Base-by-base conservation (phyloP, 2,888 invertebrate species). In the Chalcosyrphus nemorum region DNA sequence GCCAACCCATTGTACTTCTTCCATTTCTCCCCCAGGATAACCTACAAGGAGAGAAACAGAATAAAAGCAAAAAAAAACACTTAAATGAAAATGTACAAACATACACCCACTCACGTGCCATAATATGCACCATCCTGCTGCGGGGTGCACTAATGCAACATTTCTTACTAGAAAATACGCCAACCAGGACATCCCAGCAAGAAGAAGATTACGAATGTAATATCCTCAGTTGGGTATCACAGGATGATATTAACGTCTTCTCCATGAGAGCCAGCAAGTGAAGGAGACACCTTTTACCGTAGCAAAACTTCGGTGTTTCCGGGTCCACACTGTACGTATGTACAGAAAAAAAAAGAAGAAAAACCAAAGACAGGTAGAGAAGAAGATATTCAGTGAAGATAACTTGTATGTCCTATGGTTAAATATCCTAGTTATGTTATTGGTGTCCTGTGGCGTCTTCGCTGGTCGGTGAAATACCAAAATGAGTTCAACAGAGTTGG, bases 351-450 rank as follows among this genome's bases (percentile, higher is more conserved):
- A 13, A 9, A n/a, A 29, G 17, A 57, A n/a, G 2, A 35, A 13
- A 9, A n/a, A 29, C 32, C 35, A 56, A 41, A 13, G 24, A 17
- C 47, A 68, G 35, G 45, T 41, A 75, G 21, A 11, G 38, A 54
- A 61, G 57, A 61, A 45, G 56, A 80, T 54, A 61, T 66, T 74
- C 35, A 9, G 21, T 59, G 61, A 56, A 61, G 77, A 72, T 66
- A 72, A 43, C 59, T 66, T 74, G 65, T 74, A 57, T 84, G 84
- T 75, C 84, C 74, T 74, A 75, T 54, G 68, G 80, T 70, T 74
- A 74, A 84, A 80, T 80, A 84, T 84, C 72, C 63, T 75, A 63
- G 63, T 75, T 84, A 75, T 74, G 74, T 70, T 84, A 84, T 75
- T 84, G 74, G 63, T 70, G 57, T 74, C 70, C 63, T 65, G 84